Base-by-base conservation (phyloP, 2,888 invertebrate species). In the Bimastos eiseni region DNA sequence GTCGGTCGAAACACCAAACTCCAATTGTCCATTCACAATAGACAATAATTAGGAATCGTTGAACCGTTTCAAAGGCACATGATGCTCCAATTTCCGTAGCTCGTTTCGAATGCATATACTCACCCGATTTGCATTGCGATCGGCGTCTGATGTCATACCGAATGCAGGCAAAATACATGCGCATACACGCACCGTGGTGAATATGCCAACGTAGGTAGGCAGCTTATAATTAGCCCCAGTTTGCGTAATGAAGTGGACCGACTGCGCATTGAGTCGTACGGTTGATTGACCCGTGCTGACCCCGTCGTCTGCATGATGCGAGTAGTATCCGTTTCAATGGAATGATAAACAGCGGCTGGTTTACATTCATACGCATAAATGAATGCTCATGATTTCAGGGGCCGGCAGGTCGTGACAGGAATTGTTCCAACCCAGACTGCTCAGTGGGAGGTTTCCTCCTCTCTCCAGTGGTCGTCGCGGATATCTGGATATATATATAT, bases 251-350 rank as follows among this genome's bases (percentile, higher is more conserved):
- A 70, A 70, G 70, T 70, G 70, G 70, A 70, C 6, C 30, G 70
- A n/a, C 70, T 30, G 70, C 13, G 70, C 8, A 21, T 24, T 21
- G 8, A n/a, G 70, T n/a, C 70, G 70, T 8, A n/a, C 70, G 70
- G 70, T n/a, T 30, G 70, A 70, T 70, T 70, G 70, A 70, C 70
- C 70, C 70, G 30, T 70, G n/a, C 70, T 70, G 70, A 70, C 70
- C 70, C 70, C 49, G 49, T n/a, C n/a, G n/a, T 21, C 49, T 24
- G 70, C n/a, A 30, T 8, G n/a, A 70, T 70, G 70, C n/a, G 70
- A 70, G 70, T 70, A 70, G 70, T 70, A 70, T 70, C 70, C 70
- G 70, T 70, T 70, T 70, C 70, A 70, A n/a, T 70, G 70, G 70
- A 30, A 70, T 70, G 70, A 70, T 70, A 70, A 70, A 70, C 70